A percentile compares a stretch with the other conserved stretches of the same genome.
Conservation (phyloP, 2,888 invertebrate species). For the Bombylius major region DNA sequence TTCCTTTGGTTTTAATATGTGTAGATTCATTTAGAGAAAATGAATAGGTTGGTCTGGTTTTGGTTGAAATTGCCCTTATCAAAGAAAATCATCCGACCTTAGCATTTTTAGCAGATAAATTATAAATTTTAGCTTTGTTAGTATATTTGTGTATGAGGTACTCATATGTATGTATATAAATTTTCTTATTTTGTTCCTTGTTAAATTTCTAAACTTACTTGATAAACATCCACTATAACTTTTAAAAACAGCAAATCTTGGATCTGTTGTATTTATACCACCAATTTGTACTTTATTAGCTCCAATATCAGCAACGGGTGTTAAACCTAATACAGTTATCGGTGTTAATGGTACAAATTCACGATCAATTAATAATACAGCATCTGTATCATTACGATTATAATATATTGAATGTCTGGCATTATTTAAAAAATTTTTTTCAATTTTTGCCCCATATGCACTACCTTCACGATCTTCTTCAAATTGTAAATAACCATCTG, state of each 20-base stretch:
- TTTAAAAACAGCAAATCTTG: slow-evolving; percentile 67
- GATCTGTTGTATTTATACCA: slow-evolving; percentile 73
- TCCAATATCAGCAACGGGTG: slow-evolving; percentile 52
- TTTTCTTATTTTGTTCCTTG: too few species aligned
- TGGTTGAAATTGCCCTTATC: slow-evolving; percentile 1
- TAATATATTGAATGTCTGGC: slow-evolving; percentile 61
- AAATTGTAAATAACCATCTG: slow-evolving; percentile 70
- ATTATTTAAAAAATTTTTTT: slow-evolving; percentile 69
- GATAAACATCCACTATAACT: slow-evolving; percentile 83
- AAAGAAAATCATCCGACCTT: neutral
- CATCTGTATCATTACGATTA: slow-evolving; percentile 55
- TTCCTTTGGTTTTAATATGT: too few species aligned
- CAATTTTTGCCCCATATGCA: slow-evolving; percentile 59
- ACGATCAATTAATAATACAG: slow-evolving; percentile 61
- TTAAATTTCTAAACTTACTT: slow-evolving; percentile 46
- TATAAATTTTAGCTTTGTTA: too few species aligned
- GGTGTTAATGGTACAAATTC: slow-evolving; percentile 57
- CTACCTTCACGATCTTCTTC: slow-evolving; percentile 71
- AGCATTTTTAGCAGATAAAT: too few species aligned
- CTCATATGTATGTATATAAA: too few species aligned
- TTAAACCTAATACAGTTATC: slow-evolving; percentile 53
- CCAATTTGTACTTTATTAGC: slow-evolving; percentile 78
- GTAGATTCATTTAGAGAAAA: too few species aligned
- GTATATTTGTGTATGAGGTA: too few species aligned
- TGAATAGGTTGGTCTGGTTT: too few species aligned